Conservation (phyloP, 2,797 vertebrate genomes). For the Yasuhikotakia modesta region DNA sequence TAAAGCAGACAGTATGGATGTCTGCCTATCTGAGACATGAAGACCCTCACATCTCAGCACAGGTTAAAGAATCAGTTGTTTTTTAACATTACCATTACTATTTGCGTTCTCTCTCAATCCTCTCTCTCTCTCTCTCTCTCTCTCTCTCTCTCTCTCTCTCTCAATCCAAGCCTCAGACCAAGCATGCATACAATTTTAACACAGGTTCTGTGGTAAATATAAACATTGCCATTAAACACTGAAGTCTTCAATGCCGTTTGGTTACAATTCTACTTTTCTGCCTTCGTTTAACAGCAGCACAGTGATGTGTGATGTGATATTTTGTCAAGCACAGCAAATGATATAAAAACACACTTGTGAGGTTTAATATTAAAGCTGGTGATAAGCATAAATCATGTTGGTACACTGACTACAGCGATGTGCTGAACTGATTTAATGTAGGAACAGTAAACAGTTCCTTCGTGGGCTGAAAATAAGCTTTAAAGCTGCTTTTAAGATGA, state of each 20-base stretch:
- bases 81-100: slow-evolving; percentile 11
- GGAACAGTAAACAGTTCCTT: not conserved
- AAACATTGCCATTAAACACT: not conserved
- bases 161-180: slow-evolving; percentile 3
- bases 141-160: too few relatives aligned
- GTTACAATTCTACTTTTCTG: not conserved
- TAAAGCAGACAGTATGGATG: too few relatives aligned
- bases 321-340: slow-evolving; percentile 17
- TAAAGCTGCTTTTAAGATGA: slow-evolving; percentile 17
- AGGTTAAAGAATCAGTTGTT: slow-evolving; percentile 36
- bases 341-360: not conserved
- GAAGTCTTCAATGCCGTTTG: slow-evolving; percentile 25
- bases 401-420: not conserved
- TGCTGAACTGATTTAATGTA: not conserved
- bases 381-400: not conserved
- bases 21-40: too few relatives aligned
- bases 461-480: not conserved
- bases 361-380: slow-evolving; percentile 8
- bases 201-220: slow-evolving; percentile 7
- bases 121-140: not conserved
- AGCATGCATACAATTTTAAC: not conserved
- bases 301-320: slow-evolving; percentile 24
- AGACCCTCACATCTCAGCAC: not conserved
- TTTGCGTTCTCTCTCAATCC: not conserved
- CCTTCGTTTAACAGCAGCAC: not conserved